A percentile compares a stretch with the other conserved stretches of the same genome.
Evolutionary conservation across 2,797 vertebrate genomes (phyloP).

Genomic region (Acestrorhynchus altus): DNA sequence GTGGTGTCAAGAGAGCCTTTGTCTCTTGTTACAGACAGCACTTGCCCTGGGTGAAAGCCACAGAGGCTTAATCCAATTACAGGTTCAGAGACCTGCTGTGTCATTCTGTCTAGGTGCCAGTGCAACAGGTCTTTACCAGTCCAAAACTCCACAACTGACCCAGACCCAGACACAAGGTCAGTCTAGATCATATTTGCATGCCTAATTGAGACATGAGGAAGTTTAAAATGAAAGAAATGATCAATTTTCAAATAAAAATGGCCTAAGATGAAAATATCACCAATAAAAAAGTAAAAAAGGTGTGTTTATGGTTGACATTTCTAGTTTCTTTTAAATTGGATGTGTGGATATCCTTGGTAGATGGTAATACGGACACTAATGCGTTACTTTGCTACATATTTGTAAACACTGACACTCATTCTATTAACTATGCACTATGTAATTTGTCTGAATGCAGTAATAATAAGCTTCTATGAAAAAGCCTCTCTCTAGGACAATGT

Average conservation of each 20-base stretch:
- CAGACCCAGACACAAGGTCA: background rate
- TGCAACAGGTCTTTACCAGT: constrained; percentile 2
- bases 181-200: background rate
- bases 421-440: background rate
- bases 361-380: background rate
- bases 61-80: constrained; percentile 41
- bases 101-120: constrained; percentile 26
- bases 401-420: background rate
- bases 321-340: too few relatives aligned
- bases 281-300: background rate
- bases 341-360: background rate
- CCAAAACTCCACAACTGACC: constrained; percentile 9
- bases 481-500: background rate
- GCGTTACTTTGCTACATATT: background rate
- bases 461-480: too few relatives aligned
- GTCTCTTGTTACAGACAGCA: constrained; percentile 7
- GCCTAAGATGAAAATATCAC: background rate
- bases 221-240: background rate
- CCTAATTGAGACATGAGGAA: background rate
- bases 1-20: background rate
- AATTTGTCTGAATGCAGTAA: background rate
- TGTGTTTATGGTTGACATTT: background rate
- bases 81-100: constrained; percentile 45
- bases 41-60: constrained; percentile 25
- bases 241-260: too few relatives aligned